A percentile compares a stretch with the other conserved stretches of the same genome.
Evolutionary conservation across 2,797 vertebrate species (phyloP).

Genomic region (Amazonetta brasiliensis): DNA sequence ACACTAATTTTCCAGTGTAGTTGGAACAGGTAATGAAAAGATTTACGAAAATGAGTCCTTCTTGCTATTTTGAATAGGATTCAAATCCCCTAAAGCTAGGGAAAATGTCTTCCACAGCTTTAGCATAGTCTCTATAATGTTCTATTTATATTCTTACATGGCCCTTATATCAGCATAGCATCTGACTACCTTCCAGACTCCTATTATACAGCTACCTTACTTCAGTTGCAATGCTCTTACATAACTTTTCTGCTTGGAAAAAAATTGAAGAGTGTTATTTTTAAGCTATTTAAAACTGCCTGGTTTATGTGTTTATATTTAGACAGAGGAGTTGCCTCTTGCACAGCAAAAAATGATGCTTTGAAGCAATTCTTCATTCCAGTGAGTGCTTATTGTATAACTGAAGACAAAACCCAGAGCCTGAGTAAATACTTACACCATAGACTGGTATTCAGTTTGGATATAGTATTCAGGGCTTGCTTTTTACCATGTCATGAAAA

Average conservation of each 20-base stretch:
- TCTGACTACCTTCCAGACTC: not conserved
- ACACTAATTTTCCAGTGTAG: not conserved
- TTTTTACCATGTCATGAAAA: not conserved
- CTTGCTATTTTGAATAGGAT: not conserved
- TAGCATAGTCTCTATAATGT: not conserved
- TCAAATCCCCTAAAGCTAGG: not conserved
- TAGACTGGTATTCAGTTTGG: not conserved
- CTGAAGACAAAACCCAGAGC: not conserved
- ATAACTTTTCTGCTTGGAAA: constrained; percentile 3
- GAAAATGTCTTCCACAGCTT: not conserved
- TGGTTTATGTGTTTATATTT: constrained; percentile 44
- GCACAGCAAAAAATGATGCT: not conserved
- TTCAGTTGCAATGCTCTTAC: not conserved
- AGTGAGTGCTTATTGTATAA: not conserved
- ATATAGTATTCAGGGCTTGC: not conserved
- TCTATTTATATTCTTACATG: not conserved
- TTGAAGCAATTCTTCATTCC: constrained; percentile 23
- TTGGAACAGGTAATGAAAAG: not conserved
- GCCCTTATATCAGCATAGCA: not conserved
- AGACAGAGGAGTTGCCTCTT: not conserved
- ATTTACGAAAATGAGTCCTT: not conserved
- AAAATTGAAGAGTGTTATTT: not conserved
- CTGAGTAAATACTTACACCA: not conserved
- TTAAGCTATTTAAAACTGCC: not conserved
- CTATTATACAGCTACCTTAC: not conserved